These are phyloP conservation scores for Eilema caniola DNA, from an alignment of 2,888 invertebrate species.

Conservation along the genomic window DNA sequence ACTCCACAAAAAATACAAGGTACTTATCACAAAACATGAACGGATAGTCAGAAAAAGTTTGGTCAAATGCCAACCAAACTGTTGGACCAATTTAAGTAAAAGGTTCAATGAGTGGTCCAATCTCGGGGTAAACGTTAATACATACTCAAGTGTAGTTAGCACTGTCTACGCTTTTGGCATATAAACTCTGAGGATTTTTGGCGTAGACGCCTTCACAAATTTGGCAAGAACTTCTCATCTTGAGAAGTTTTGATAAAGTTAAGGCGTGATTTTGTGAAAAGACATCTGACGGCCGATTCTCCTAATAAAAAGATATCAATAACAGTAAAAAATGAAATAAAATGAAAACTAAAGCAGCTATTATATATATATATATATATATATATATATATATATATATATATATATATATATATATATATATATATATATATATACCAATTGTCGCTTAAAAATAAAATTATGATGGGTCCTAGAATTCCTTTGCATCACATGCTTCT, in stretches of 20 bases:
- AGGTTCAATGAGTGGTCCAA: slow-evolving; percentile 27
- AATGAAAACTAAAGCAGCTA: too few species aligned
- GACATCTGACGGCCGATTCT: too few species aligned
- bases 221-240: slow-evolving; percentile 1
- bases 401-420: too few species aligned
- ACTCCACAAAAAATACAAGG: background rate
- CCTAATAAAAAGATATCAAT: too few species aligned
- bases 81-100: slow-evolving; percentile 46
- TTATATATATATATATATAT: too few species aligned
- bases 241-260: background rate
- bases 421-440: too few species aligned
- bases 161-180: background rate
- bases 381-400: too few species aligned
- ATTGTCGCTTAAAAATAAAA: too few species aligned
- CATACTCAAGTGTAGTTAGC: slow-evolving; percentile 9
- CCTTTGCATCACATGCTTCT: too few species aligned
- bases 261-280: background rate
- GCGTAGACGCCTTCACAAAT: slow-evolving; percentile 3
- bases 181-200: background rate
- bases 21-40: slow-evolving; percentile 5
- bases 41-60: slow-evolving; percentile 32
- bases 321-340: too few species aligned
- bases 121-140: slow-evolving; percentile 13
- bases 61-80: slow-evolving; percentile 41
- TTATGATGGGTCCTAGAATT: too few species aligned